Evolutionary conservation across 2,797 vertebrate genomes (phyloP).

Genomic region (Enteromius mattozi): DNA sequence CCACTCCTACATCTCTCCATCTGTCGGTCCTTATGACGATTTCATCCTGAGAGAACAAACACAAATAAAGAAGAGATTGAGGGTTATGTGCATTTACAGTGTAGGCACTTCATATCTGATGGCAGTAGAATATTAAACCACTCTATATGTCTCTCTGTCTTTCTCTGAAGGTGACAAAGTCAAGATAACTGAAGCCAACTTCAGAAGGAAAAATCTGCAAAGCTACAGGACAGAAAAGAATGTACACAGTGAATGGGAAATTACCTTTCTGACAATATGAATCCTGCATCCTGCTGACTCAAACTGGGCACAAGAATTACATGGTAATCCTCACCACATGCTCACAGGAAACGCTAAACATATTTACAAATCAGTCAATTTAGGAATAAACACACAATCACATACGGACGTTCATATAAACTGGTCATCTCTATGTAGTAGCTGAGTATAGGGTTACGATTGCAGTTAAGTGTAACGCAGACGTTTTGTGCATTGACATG

Average conservation of each 20-base stretch:
- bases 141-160: not conserved
- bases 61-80: not conserved
- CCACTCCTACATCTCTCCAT: constrained; percentile 14
- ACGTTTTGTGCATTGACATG: not conserved
- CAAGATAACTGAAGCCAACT: not conserved
- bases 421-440: not conserved
- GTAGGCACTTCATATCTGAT: constrained; percentile 8
- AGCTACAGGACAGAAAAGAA: not conserved
- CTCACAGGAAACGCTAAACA: constrained; percentile 43
- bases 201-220: not conserved
- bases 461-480: not conserved
- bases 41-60: constrained; percentile 1
- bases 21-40: constrained; percentile 1
- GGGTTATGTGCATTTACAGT: not conserved
- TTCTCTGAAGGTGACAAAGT: constrained; percentile 11
- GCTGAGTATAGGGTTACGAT: not conserved
- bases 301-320: constrained; percentile 44
- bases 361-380: constrained; percentile 52
- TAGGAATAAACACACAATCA: constrained; percentile 18
- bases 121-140: not conserved
- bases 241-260: not conserved
- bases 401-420: constrained; percentile 16
- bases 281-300: constrained; percentile 46
- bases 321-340: constrained; percentile 53
- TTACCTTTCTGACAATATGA: constrained; percentile 34